Evolutionary conservation across 2,797 vertebrate genomes (phyloP).

Genomic region (Gallinago solitaria): DNA sequence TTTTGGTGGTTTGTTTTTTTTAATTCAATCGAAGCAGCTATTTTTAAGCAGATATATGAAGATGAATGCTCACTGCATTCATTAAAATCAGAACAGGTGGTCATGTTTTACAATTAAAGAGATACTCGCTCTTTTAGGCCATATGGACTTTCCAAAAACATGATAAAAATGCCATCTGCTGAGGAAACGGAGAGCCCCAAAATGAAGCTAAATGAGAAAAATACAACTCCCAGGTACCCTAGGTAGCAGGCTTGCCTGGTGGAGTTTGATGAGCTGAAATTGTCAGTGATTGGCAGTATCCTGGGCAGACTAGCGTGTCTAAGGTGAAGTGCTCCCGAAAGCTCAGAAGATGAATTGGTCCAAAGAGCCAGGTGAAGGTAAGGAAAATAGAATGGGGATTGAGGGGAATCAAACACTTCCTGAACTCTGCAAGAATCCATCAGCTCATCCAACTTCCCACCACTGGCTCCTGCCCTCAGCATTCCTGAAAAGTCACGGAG

Average conservation of each 20-base stretch:
- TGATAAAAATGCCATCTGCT: constrained; percentile 68
- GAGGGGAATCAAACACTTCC: background rate
- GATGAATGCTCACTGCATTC: constrained; percentile 25
- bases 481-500: background rate
- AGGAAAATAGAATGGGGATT: fast-evolving
- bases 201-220: constrained; percentile 27
- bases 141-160: constrained; percentile 63
- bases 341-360: background rate
- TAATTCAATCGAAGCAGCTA: constrained; percentile 19
- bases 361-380: background rate
- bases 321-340: background rate
- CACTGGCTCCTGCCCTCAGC: fast-evolving
- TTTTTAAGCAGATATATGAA: constrained; percentile 58
- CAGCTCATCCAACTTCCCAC: background rate
- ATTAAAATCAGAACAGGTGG: constrained; percentile 70
- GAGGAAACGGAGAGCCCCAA: constrained; percentile 24
- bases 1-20: background rate
- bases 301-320: fast-evolving
- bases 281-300: background rate
- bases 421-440: background rate
- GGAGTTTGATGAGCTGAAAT: background rate
- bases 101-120: constrained; percentile 65
- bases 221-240: constrained; percentile 37
- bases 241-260: background rate
- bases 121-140: constrained; percentile 45